phyloP scores from a whole-genome alignment of 2,113 vertebrate genomes.

The Pristiophorus japonicus region DNA sequence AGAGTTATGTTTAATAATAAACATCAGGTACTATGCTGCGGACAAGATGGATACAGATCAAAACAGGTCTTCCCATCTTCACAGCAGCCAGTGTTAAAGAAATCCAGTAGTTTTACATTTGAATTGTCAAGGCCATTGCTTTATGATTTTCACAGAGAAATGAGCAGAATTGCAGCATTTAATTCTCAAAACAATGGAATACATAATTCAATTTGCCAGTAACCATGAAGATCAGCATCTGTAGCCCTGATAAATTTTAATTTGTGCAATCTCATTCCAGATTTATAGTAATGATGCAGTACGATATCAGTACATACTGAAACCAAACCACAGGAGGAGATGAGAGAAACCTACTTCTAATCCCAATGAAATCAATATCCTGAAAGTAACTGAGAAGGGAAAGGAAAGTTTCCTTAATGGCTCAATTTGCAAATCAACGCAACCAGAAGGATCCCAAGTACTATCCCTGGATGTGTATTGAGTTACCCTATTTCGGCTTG shows the following conservation, averaged over 20 bases:
- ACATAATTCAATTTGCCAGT: not conserved
- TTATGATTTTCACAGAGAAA: not conserved
- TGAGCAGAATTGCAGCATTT: not conserved
- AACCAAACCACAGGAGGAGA: not conserved
- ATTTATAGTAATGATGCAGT: no score
- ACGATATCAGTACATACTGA: not conserved
- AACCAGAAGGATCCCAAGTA: not conserved
- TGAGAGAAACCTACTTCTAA: not conserved
- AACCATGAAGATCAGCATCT: not conserved
- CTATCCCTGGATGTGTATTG: not conserved
- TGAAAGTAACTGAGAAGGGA: not conserved
- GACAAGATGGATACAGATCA: not conserved
- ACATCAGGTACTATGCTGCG: not conserved
- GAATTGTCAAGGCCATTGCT: no score
- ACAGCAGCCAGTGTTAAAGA: not conserved
- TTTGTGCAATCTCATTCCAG: not conserved
- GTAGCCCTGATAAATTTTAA: not conserved
- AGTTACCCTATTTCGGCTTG: not conserved
- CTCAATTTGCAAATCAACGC: not conserved
- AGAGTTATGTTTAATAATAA: no score
- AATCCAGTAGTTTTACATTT: no score
- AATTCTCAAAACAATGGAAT: not conserved
- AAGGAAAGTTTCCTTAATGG: not conserved
- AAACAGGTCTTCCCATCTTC: not conserved
- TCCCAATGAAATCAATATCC: not conserved